These are phyloP conservation scores for Thomomys bottae DNA, from an alignment of 2,113 vertebrate genomes.

Conservation along the genomic window DNA sequence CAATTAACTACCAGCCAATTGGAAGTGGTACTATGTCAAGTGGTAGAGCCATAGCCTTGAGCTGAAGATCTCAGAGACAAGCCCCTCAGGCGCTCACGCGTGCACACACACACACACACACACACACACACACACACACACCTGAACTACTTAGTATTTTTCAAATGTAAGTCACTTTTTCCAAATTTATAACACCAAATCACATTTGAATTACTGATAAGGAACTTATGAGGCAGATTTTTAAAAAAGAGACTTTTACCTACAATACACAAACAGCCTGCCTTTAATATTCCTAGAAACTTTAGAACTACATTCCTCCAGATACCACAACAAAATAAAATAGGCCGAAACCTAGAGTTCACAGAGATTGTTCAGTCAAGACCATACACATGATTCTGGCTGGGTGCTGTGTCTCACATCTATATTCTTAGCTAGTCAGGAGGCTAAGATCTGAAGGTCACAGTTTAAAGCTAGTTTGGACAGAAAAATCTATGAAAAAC, in stretches of 20 bases:
- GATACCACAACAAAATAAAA: neutral
- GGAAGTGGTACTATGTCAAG: too few relatives aligned
- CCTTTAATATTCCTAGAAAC: neutral
- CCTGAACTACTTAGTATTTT: conserved; percentile 38
- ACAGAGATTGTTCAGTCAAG: neutral
- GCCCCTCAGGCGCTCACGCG: too few relatives aligned
- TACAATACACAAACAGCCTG: neutral
- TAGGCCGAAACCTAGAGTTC: neutral
- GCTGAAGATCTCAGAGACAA: too few relatives aligned
- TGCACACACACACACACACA: too few relatives aligned
- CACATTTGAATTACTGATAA: conserved; percentile 26
- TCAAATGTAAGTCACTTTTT: conserved; percentile 43
- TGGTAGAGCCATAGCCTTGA: too few relatives aligned
- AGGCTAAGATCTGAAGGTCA: too few relatives aligned
- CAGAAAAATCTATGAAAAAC: too few relatives aligned
- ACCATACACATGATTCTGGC: neutral
- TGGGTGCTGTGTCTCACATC: too few relatives aligned
- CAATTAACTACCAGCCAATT: too few relatives aligned
- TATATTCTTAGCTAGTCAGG: too few relatives aligned
- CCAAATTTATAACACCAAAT: conserved; percentile 24
- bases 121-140: too few relatives aligned
- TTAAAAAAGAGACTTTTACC: neutral
- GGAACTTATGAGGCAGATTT: neutral
- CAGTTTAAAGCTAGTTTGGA: too few relatives aligned
- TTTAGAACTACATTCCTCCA: conserved; percentile 25